Conservation (phyloP, 2,113 vertebrate genomes). For the Poeciliopsis prolifica region DNA sequence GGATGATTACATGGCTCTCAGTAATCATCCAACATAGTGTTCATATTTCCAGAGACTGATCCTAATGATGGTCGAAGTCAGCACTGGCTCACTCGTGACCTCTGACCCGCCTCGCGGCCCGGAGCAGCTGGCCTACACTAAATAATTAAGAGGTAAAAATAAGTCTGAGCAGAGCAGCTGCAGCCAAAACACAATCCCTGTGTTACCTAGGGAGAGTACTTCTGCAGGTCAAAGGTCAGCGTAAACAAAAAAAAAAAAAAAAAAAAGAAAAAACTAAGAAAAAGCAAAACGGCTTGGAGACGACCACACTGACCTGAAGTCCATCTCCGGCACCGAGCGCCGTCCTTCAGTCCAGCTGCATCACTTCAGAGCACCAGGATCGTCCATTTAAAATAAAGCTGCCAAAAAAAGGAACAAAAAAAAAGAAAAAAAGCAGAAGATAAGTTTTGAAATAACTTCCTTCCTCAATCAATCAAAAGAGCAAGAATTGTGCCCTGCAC, state of each 20-base stretch:
- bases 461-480: constrained; percentile 30
- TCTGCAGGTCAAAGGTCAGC: neutral
- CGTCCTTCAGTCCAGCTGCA: neutral
- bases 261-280: no score
- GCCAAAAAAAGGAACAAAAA: constrained; percentile 4
- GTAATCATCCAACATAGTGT: neutral
- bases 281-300: neutral
- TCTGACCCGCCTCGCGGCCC: neutral
- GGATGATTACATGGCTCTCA: no score
- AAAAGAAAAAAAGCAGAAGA: neutral
- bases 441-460: constrained; percentile 31
- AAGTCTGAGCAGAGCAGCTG: neutral
- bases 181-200: neutral
- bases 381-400: neutral
- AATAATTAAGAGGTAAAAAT: neutral
- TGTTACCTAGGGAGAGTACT: neutral
- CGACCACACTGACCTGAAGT: constrained; percentile 42
- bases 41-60: neutral
- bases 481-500: neutral
- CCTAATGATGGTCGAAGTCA: neutral
- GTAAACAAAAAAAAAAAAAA: no score
- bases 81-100: neutral
- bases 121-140: neutral
- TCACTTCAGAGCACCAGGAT: neutral
- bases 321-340: constrained; percentile 12